Evolutionary conservation across 1,140 invertebrate genomes (phyloP), one percentile per base, ranked within the genome.

Genomic region (Cydia splendana): DNA sequence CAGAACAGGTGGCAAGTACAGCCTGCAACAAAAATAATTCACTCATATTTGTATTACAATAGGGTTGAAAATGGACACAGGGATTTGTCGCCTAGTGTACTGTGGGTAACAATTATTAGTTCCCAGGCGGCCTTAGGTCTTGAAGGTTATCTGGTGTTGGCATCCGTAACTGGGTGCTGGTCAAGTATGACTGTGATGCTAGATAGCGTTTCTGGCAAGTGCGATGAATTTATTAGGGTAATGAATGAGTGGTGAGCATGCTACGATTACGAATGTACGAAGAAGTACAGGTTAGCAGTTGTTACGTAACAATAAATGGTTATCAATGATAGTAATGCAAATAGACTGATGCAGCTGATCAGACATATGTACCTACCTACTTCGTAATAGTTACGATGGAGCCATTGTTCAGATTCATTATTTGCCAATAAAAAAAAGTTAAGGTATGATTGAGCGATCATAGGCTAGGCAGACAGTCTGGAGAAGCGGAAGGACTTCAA

Each of bases 121-220:
- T 62, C 20, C 10, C 20, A 62, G 9, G 18, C 57, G 57, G 57
- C 57, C 57, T 62, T 62, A 24, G 20, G 20, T 62, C 18, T 62
- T 62, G 57, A 62, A 62, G 57, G 57, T 4, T 24, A 24, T 62
- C 57, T 62, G 57, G 57, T 62, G 18, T 62, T 62, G 57, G 57
- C 57, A 62, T 62, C 57, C 57, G 57, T 62, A 62, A 10, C 57
- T 62, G 20, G 20, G 20, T 62, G 57, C 57, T 62, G 57, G 57
- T 62, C 57, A 62, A 62, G 51, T 18, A 53, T 18, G 57, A 62
- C 57, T 62, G 6, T 3, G 53, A 20, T 24, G 57, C 2, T 24
- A 62, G 57, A 18, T 53, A 53, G 51, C 20, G 57, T 62, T 62
- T 62, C 57, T 62, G 57, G 57, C 57, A 62, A 62, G 7, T 24